Percentiles rank a stretch among this genome's conserved stretches.
These are phyloP conservation scores for Andrena cerasifolii DNA, from an alignment of 1,140 invertebrate species.

Conservation along the genomic window DNA sequence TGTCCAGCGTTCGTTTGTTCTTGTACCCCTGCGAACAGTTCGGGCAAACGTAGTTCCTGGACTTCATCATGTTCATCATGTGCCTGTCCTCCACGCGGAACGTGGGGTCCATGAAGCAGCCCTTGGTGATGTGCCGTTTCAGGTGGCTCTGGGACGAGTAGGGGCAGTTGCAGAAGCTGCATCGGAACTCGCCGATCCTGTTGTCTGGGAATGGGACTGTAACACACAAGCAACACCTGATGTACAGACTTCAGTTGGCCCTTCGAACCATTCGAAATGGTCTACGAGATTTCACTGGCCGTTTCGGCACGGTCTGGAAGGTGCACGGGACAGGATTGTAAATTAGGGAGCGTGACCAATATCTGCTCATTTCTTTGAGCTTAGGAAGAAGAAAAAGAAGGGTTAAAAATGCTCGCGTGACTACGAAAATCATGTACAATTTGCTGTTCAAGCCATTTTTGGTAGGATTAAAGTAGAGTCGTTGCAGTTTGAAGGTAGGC, in stretches of 20 bases:
- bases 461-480: too few species aligned
- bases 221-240: slow-evolving; percentile 48
- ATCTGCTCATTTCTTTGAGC: too few species aligned
- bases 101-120: slow-evolving; percentile 61
- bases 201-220: slow-evolving; percentile 17
- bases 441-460: too few species aligned
- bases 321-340: too few species aligned
- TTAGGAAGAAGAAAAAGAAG: too few species aligned
- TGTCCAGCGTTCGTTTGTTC: slow-evolving; percentile 80
- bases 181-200: slow-evolving; percentile 48
- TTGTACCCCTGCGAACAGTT: slow-evolving; percentile 82
- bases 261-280: not conserved
- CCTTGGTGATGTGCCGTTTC: slow-evolving; percentile 61
- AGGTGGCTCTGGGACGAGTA: slow-evolving; percentile 59
- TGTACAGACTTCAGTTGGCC: slow-evolving; percentile 30
- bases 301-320: not conserved
- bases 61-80: slow-evolving; percentile 33
- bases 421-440: too few species aligned
- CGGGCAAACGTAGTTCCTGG: slow-evolving; percentile 71
- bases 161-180: slow-evolving; percentile 62
- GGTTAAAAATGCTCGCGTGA: too few species aligned
- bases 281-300: not conserved
- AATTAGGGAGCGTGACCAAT: too few species aligned
- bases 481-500: too few species aligned
- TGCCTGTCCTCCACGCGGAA: slow-evolving; percentile 50